A percentile compares a stretch with the other conserved stretches of the same genome.
Conservation (phyloP, 2,113 vertebrate species). For the Formicarius rufipectus region DNA sequence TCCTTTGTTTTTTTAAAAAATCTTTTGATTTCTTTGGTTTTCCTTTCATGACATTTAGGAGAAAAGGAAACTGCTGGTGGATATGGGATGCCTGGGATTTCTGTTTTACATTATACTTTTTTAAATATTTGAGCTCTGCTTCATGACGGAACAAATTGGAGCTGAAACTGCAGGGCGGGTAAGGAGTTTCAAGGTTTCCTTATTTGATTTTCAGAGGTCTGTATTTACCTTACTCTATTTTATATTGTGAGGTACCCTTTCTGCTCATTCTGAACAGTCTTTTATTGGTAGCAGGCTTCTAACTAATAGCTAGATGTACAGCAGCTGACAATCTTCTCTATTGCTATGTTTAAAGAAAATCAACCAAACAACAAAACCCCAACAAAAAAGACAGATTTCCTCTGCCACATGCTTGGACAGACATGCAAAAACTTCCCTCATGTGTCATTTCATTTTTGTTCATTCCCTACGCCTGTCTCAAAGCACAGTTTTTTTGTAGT, state of each 20-base stretch:
- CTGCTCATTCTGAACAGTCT: not conserved
- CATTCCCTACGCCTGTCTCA: not conserved
- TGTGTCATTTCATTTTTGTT: not conserved
- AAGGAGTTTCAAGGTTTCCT: slow-evolving; percentile 44
- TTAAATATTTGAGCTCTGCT: slow-evolving; percentile 58
- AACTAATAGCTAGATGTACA: not conserved
- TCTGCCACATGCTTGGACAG: not conserved
- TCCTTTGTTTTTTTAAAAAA: slow-evolving; percentile 63
- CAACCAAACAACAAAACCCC: not conserved
- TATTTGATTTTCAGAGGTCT: slow-evolving; percentile 59
- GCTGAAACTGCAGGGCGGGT: slow-evolving; percentile 23
- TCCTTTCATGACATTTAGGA: slow-evolving; percentile 51
- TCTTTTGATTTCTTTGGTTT: slow-evolving; percentile 56
- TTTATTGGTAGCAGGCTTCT: slow-evolving; percentile 18
- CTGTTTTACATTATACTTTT: slow-evolving; percentile 59
- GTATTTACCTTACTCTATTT: slow-evolving; percentile 21
- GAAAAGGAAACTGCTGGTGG: slow-evolving; percentile 57
- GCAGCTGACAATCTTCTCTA: not conserved
- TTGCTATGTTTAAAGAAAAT: not conserved
- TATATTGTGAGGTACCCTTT: slow-evolving; percentile 27
- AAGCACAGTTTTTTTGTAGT: not conserved
- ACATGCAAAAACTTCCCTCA: not conserved
- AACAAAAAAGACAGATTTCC: not conserved
- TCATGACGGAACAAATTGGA: slow-evolving; percentile 54
- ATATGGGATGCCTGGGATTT: slow-evolving; percentile 48